Base-by-base conservation (phyloP, 2,888 invertebrate species). In the Alcis repandata region DNA sequence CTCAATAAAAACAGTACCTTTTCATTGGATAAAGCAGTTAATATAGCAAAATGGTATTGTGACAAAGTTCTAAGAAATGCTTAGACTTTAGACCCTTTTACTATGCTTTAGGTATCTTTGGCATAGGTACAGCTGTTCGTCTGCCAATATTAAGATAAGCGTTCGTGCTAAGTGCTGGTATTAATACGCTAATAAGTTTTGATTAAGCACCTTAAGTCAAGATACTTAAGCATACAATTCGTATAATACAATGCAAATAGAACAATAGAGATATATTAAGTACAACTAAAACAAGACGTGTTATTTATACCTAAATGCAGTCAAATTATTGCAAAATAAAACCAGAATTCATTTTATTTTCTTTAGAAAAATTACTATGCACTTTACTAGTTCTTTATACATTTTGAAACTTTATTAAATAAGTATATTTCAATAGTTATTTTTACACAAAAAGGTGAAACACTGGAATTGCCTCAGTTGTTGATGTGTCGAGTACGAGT, bases 91-190 rank as follows among this genome's bases (percentile, higher is more conserved):
- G 20, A 49, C 15, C 53, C n/a, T 13, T 52, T 27, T 19, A 53
- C 43, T 11, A 19, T 48, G 15, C 52, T 20, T 41, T 33, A 59
- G 41, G 32, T 22, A 17, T 6, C 27, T 27, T 20, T 11, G 20
- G 11, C 11, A n/a, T n/a, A n/a, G n/a, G 19, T 15, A 59, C 58
- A 57, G 63, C 41, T 64, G 49, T 63, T 22, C 20, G 56, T 63
- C 63, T 63, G 63, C n/a, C 20, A 43, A 22, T 27, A 46, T 52
- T 40, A 62, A 51, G 57, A 51, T 43, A 61, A 57, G 36, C 38
- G n/a, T 38, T 20, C 36, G 43, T 45, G 17, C 48, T 63, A 53
- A 53, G 48, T 58, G 45, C 38, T 46, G 38, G 33, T 1, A 53
- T 40, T 52, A 58, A 58, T 32, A 36, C 15, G 38, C 32, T n/a